Evolutionary conservation across 2,113 vertebrate species (phyloP).

Genomic region (Riparia riparia): DNA sequence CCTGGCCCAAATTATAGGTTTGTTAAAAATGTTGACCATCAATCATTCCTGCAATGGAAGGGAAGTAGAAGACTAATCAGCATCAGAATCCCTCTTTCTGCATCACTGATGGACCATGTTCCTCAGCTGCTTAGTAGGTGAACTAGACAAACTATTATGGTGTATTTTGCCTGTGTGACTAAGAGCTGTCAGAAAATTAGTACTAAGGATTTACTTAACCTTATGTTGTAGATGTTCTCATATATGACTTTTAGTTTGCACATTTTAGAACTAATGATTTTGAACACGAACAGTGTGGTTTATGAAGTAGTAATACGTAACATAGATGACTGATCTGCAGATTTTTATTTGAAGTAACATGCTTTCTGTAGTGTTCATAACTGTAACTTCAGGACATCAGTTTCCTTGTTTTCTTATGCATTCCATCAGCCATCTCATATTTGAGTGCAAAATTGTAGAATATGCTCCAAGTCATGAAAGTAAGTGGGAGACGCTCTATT

Average conservation of each 20-base stretch:
- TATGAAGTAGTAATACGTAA: background rate
- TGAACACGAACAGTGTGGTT: background rate
- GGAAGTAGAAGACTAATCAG: background rate
- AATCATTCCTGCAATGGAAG: background rate
- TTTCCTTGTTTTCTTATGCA: background rate
- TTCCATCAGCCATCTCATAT: background rate
- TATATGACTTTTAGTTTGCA: background rate
- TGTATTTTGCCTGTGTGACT: background rate
- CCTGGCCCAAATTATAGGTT: background rate
- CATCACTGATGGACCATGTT: background rate
- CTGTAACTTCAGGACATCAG: background rate
- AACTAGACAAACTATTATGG: background rate
- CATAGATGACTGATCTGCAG: accelerated
- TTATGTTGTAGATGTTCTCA: background rate
- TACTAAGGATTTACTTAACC: background rate
- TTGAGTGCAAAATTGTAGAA: background rate
- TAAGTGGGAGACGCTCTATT: accelerated
- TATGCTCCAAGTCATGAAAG: background rate
- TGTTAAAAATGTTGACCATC: background rate
- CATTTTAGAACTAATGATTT: background rate
- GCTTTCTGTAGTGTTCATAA: background rate
- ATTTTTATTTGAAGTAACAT: background rate
- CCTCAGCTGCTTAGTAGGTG: background rate
- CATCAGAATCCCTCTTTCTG: background rate
- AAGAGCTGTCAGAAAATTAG: background rate